phyloP scores from a whole-genome alignment of 2,113 vertebrate genomes.

The Prionailurus bengalensis region DNA sequence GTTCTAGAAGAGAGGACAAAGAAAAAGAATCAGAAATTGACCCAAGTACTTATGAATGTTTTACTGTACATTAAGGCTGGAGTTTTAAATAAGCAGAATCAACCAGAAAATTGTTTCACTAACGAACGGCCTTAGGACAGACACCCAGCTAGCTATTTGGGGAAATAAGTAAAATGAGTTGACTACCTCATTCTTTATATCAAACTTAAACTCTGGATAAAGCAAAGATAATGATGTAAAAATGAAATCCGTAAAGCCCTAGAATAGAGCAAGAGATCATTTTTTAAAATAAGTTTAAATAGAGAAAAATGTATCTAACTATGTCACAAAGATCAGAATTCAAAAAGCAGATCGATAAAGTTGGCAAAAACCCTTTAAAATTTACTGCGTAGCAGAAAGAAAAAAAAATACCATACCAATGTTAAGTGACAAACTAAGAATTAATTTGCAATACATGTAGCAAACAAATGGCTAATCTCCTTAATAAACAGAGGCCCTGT shows the following conservation, averaged over 20 bases:
- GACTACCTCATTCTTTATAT: background rate
- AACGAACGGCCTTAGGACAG: background rate
- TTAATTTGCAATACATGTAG: background rate
- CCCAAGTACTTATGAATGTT: background rate
- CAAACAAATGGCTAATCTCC: background rate
- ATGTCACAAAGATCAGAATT: slow-evolving; percentile 37
- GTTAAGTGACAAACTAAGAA: background rate
- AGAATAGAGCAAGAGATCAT: background rate
- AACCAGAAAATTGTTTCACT: background rate
- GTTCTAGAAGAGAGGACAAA: slow-evolving; percentile 8
- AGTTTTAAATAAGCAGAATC: slow-evolving; percentile 50
- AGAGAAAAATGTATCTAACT: background rate
- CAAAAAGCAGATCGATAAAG: background rate
- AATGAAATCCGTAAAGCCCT: slow-evolving; percentile 20
- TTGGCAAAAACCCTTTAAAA: slow-evolving; percentile 20
- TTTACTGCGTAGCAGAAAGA: background rate
- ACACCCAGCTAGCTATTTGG: background rate
- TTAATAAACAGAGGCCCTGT: background rate
- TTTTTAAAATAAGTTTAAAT: slow-evolving; percentile 51
- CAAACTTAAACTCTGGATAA: slow-evolving; percentile 36
- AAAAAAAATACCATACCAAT: background rate
- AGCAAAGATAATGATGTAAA: slow-evolving; percentile 12
- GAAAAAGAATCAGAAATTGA: background rate
- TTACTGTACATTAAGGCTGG: background rate
- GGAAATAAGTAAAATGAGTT: slow-evolving; percentile 1